Evolutionary conservation across 2,888 invertebrate species (phyloP), one percentile per base, ranked within the genome.

Genomic region (Homarus gammarus): DNA sequence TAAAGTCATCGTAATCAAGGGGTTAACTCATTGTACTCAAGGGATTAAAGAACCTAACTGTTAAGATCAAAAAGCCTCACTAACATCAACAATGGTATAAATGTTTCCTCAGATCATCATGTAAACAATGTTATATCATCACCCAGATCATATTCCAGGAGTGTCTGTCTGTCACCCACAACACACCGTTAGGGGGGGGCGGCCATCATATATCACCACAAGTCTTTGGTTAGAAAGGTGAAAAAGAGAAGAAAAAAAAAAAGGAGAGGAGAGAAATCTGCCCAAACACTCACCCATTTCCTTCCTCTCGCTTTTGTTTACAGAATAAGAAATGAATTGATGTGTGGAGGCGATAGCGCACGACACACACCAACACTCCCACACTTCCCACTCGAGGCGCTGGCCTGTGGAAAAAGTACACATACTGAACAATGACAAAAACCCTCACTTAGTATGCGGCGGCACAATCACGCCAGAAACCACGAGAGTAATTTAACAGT

Each of bases 401-500:
- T 87, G 86, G 61, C 84, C 84, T 75, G 61, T 64, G 84, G 75
- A 27, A 77, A 84, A 75, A 84, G 77, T 72, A 87, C 87, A 81
- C 81, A 81, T 38, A n/a, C 36, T 70, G 79, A 87, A 87, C 87
- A 87, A 81, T 87, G 87, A 87, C 87, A 87, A 87, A 87, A 81
- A 87, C 70, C 72, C 72, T 44, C 81, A 31, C 81, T 87, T 87
- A 87, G 81, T 87, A 87, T 87, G 87, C 87, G 79, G 27, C 79
- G 87, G 87, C 87, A 87, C 87, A 87, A 72, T 87, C 87, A 81
- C 87, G 79, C 56, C 87, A 87, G 56, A 79, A 87, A 79, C 87
- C 81, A 40, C 87, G 38, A 31, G n/a, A 56, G 56, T 87, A 79
- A 87, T 87, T 87, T 87, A 87, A 79, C 87, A 87, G 86, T 86